Conservation (phyloP, 2,888 invertebrate genomes). For the Amblyteles armatorius region DNA sequence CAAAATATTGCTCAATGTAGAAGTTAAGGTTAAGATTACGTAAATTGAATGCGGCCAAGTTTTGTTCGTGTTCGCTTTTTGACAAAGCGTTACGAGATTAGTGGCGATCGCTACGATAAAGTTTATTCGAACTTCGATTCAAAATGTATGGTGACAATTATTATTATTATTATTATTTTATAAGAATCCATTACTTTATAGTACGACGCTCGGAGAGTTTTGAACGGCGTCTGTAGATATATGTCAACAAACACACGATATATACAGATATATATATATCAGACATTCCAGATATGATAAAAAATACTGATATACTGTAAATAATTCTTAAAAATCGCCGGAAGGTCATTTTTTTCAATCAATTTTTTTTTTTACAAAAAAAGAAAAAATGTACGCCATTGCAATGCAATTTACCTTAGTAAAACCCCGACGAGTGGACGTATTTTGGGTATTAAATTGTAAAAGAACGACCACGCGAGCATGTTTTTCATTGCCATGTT, state of each 20-base stretch:
- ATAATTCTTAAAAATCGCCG: constrained; percentile 51
- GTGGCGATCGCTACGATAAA: constrained; percentile 8
- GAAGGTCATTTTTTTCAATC: constrained; percentile 41
- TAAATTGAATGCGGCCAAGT: constrained; percentile 12
- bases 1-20: constrained; percentile 71
- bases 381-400: constrained; percentile 76
- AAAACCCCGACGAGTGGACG: constrained; percentile 65
- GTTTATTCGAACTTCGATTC: constrained; percentile 7
- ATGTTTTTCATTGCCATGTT: constrained; percentile 56
- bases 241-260: constrained; percentile 6
- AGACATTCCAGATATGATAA: constrained; percentile 63
- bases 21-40: constrained; percentile 43
- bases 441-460: constrained; percentile 42
- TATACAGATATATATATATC: constrained; percentile 34
- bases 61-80: constrained; percentile 14
- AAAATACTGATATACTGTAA: constrained; percentile 57
- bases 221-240: constrained; percentile 13
- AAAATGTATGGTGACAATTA: background rate
- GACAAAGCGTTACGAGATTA: constrained; percentile 6
- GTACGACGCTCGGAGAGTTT: constrained; percentile 11
- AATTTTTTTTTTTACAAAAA: constrained; percentile 49
- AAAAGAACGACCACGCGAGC: constrained; percentile 16
- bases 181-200: background rate
- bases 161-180: background rate
- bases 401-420: constrained; percentile 81